Base-by-base conservation (phyloP, 2,888 invertebrate genomes). In the Luperina nickerlii region DNA sequence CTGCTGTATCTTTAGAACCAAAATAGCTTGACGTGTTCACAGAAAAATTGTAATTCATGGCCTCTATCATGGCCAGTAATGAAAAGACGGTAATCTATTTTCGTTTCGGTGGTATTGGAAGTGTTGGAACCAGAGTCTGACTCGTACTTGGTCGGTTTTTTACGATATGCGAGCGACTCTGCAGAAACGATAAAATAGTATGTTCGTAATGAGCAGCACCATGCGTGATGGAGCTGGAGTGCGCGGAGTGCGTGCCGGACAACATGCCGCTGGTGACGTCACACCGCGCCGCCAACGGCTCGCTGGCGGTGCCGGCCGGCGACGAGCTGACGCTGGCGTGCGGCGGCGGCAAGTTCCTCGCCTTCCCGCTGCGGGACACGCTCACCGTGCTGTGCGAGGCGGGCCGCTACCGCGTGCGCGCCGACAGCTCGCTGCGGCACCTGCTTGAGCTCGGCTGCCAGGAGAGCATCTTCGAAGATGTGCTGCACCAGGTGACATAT, bases 371-470 rank as follows among this genome's bases (percentile, higher is more conserved):
- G 85, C 90, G 60, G 38, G 92, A 81, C 78, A 62, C 84, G 38
- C 83, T 96, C 60, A 45, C 75, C 20, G 94, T 89, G 24, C 88
- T 71, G 57, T 97, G 97, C 92, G 93, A 94, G 89, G 92, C 86
- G 13, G 96, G 95, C 82, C 91, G 93, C 51, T 95, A 91, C 91
- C 92, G 94, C 65, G 91, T 94, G 88, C 85, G 74, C 0, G 87
- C 86, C 81, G 96, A 95, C 90, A 63, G 32, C 73, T 13, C 82
- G 65, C 90, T 93, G 77, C 89, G 93, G 0, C 94, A 94, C 80
- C 89, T 97, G 86, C 92, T 96, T 65, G 95, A 97, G 63, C 94
- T 97, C 42, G 96, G 97, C 90, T 97, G 97, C 90, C 96, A 96
- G 92, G 94, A 95, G 90, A 93, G 91, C 90, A 90, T 96, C 72